These are phyloP conservation scores for Empidonax alnorum DNA, from an alignment of 2,113 vertebrate species.

Conservation along the genomic window DNA sequence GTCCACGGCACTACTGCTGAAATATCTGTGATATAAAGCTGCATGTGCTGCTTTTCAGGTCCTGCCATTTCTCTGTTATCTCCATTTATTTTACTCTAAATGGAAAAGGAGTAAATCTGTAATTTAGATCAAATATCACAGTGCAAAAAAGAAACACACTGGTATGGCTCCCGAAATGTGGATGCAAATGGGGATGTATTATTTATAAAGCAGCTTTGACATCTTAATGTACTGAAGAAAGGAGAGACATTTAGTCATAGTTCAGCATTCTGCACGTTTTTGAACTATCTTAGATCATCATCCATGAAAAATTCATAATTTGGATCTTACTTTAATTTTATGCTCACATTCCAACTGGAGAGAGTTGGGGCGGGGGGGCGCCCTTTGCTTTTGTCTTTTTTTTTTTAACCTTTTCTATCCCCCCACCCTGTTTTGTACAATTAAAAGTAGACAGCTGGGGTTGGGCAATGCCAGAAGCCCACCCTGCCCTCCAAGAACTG, in stretches of 20 bases:
- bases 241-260: neutral
- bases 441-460: neutral
- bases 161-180: neutral
- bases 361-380: neutral
- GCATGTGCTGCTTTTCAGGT: neutral
- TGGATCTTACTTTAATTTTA: neutral
- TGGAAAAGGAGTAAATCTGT: neutral
- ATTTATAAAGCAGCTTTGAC: constrained; percentile 22
- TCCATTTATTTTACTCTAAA: neutral
- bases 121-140: neutral
- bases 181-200: neutral
- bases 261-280: neutral
- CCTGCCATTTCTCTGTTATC: neutral
- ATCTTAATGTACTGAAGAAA: neutral
- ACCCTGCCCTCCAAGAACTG: neutral
- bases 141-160: neutral
- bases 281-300: neutral
- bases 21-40: neutral
- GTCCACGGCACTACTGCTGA: fast-evolving
- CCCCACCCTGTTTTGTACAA: neutral
- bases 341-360: neutral
- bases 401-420: neutral
- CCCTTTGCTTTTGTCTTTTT: neutral
- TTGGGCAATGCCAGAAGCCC: neutral
- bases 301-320: neutral